These are phyloP conservation scores for Eclectus roratus DNA, from an alignment of 2,113 vertebrate genomes.

Conservation along the genomic window DNA sequence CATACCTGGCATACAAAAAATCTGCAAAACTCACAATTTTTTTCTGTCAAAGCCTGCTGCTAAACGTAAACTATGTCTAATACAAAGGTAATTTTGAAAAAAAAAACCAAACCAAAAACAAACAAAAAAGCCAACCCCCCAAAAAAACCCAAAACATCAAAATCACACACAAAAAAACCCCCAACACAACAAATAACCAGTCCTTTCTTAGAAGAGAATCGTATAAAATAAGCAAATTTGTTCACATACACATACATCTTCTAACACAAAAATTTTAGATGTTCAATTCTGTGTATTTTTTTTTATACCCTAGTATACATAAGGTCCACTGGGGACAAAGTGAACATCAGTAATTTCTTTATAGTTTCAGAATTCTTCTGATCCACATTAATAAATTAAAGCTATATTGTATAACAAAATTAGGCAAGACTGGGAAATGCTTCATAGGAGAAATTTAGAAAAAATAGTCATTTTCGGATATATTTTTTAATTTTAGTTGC, in stretches of 20 bases:
- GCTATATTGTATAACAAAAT: too few species aligned
- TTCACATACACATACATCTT: not conserved
- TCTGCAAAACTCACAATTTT: not conserved
- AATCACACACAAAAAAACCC: fast-evolving
- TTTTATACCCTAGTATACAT: too few species aligned
- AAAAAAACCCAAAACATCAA: not conserved
- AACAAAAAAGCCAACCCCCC: too few species aligned
- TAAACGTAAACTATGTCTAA: not conserved
- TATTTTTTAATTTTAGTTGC: too few species aligned
- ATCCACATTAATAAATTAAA: too few species aligned
- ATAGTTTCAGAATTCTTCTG: too few species aligned
- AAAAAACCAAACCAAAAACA: not conserved
- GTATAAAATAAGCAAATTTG: not conserved
- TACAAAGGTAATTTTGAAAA: not conserved
- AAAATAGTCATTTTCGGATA: too few species aligned
- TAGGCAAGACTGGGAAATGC: too few species aligned
- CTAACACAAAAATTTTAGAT: not conserved
- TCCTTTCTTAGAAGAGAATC: not conserved
- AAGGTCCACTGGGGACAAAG: too few species aligned
- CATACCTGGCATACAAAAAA: not conserved
- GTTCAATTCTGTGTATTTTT: not conserved
- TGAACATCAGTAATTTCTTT: too few species aligned
- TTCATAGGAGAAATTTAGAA: too few species aligned
- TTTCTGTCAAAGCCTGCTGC: not conserved
- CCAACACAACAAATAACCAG: not conserved